Percentiles rank a stretch among this genome's conserved stretches.
phyloP scores from a whole-genome alignment of 2,797 vertebrate genomes.

The Girardinus metallicus region DNA sequence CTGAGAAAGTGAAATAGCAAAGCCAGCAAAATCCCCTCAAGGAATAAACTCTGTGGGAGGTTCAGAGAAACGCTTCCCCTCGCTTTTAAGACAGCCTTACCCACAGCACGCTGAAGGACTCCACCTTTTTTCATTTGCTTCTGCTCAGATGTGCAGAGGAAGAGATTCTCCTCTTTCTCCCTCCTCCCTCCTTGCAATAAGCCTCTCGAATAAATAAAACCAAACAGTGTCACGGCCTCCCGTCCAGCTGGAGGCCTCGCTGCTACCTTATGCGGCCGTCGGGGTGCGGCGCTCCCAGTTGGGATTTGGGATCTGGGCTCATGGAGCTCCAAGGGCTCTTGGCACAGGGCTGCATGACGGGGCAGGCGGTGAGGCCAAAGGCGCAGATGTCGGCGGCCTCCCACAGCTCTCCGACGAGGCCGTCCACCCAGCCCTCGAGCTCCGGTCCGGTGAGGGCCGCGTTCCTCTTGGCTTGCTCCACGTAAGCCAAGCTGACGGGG shows the following conservation, averaged over 20 bases:
- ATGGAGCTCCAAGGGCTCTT: conserved; percentile 96
- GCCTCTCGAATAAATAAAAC: conserved; percentile 67
- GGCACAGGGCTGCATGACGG: conserved; percentile 90
- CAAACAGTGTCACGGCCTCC: conserved; percentile 59
- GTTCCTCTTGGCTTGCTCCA: conserved; percentile 89
- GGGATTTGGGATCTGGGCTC: conserved; percentile 96
- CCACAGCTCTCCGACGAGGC: conserved; percentile 88
- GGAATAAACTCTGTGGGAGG: conserved; percentile 57
- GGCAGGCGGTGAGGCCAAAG: conserved; percentile 86
- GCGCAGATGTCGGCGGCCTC: conserved; percentile 90
- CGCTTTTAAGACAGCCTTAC: conserved; percentile 39
- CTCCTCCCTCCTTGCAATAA: conserved; percentile 18
- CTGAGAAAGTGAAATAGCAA: conserved; percentile 71
- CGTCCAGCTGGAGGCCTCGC: conserved; percentile 74
- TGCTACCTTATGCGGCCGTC: conserved; percentile 98
- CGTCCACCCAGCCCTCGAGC: conserved; percentile 92
- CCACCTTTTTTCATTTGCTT: conserved; percentile 36
- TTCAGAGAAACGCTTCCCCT: conserved; percentile 48
- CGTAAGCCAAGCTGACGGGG: conserved; percentile 84
- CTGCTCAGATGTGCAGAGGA: conserved; percentile 37
- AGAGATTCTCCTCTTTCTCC: conserved; percentile 26
- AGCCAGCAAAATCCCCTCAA: conserved; percentile 66
- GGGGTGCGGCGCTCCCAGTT: conserved; percentile 84
- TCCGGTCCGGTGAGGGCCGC: conserved; percentile 83
- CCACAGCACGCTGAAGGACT: conserved; percentile 12